phyloP scores from a whole-genome alignment of 2,888 invertebrate species.

The Papilio gigon region DNA sequence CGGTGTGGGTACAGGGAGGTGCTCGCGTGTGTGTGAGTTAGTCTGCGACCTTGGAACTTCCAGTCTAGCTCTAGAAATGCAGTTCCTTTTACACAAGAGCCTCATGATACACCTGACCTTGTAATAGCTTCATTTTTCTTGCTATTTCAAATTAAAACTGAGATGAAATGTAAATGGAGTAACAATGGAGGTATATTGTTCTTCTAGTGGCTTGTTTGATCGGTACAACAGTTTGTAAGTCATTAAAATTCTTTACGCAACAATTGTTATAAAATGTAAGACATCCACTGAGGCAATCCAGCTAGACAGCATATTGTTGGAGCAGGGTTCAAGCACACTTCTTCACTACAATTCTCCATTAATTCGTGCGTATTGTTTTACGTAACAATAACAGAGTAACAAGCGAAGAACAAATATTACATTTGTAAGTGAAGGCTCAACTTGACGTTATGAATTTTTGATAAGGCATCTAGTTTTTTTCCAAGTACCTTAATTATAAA shows the following conservation, averaged over 20 bases:
- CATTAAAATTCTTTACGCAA: constrained; percentile 30
- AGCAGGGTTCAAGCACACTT: constrained; percentile 32
- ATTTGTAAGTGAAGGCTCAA: constrained; percentile 9
- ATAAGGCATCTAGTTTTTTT: constrained; percentile 32
- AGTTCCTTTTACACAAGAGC: constrained; percentile 48
- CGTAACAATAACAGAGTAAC: constrained; percentile 19
- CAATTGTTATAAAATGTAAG: constrained; percentile 39
- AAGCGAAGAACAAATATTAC: constrained; percentile 24
- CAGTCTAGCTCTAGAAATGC: constrained; percentile 66
- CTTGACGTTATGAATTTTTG: not conserved
- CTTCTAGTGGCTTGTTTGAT: constrained; percentile 37
- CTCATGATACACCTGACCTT: constrained; percentile 48
- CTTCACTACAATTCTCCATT: constrained; percentile 29
- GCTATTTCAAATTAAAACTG: constrained; percentile 24
- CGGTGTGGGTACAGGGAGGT: constrained; percentile 65
- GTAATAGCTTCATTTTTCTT: constrained; percentile 40
- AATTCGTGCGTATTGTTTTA: constrained; percentile 37
- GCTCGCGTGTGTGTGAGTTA: constrained; percentile 54
- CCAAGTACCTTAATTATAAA: constrained; percentile 38
- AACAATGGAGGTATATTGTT: constrained; percentile 39
- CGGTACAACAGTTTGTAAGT: constrained; percentile 38
- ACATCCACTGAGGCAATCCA: constrained; percentile 16
- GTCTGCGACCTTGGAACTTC: constrained; percentile 75
- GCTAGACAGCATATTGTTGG: constrained; percentile 24
- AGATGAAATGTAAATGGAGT: constrained; percentile 21